Base-by-base conservation (phyloP, 2,113 vertebrate species). In the Nothoprocta perdicaria region DNA sequence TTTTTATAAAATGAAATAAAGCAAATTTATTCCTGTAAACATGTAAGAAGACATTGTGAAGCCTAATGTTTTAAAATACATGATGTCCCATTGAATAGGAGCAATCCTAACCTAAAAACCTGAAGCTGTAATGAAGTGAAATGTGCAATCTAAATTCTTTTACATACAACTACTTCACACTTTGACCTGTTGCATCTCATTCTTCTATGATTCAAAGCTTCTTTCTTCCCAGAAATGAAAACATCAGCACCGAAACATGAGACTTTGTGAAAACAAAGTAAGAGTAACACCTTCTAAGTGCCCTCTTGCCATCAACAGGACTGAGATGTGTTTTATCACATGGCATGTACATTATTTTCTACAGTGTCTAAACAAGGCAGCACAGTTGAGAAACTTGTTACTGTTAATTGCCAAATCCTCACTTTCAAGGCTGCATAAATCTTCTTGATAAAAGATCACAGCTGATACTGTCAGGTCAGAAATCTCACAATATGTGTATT, bases 361-460 rank as follows among this genome's bases (percentile, higher is more conserved):
- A 43, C 40, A n/a, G 33, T 21, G n/a, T 53, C 66, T 60, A 85
- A 88, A 72, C 62, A 68, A 65, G 38, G 17, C 13, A 61, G 15
- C 26, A 35, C 31, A 35, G 57, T 72, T 50, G 9, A 94, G 23
- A 86, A 58, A 72, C 43, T 85, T 80, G 31, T 76, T 94, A 18
- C 45, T 89, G 58, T 80, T 93, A 93, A 94, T 83, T 91, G 40
- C 62, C 41, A 80, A 35, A 67, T 74, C 65, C 23, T 92, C 69
- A 55, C 48, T 96, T 92, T 69, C 52, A 75, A 38, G 41, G 10
- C 61, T 86, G 62, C 23, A 57, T 79, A 86, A 57, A 46, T 53
- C 38, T 88, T 88, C 74, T 78, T 27, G 74, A 68, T 78, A 72
- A 83, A 95, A 89, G n/a, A 72, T 80, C 79, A 75, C 55, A 84